Evolutionary conservation across 2,888 invertebrate genomes (phyloP), one percentile per base, ranked within the genome.

Genomic region (Drosophila mulleri): DNA sequence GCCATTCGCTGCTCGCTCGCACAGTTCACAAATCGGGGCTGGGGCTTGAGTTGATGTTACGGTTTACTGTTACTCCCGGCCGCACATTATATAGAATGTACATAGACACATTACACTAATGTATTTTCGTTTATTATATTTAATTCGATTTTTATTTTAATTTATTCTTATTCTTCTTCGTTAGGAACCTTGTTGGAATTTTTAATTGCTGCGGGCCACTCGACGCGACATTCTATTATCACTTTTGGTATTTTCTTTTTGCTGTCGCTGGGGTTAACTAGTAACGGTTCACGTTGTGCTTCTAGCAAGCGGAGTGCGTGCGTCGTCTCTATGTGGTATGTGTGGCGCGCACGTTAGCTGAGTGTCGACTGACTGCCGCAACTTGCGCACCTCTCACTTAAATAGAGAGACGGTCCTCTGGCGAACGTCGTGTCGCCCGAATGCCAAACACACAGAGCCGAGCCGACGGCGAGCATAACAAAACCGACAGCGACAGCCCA

Each of bases 351-450:
- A 85, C 89, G 84, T 60, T 87, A 64, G 80, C 85, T 84, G 72
- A 82, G 68, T 89, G 85, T 84, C 88, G 89, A 84, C 86, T 85
- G 88, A 89, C 86, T 85, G 88, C 71, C 85, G 77, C 77, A 89
- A 76, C 85, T 88, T 89, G 84, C 89, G 85, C 80, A 88, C 32
- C 84, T 84, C 87, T 83, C 88, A 77, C 81, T 87, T 84, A 88
- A 88, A 84, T 85, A 74, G 86, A 80, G 81, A 68, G 68, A 52
- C 72, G 64, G 42, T 18, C 53, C 12, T 23, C 16, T 32, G 57
- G 18, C 45, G 56, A 29, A 4, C 56, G 41, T 42, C 8, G 29
- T 29, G 29, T 29, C 41, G 8, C 42, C 53, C 53, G 53, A 53
- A 39, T 8, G 41, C 26, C 41, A 54, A 56, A 56, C 56, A 23